Evolutionary conservation across 2,888 invertebrate species (phyloP).

Genomic region (Morinoia aosen): DNA sequence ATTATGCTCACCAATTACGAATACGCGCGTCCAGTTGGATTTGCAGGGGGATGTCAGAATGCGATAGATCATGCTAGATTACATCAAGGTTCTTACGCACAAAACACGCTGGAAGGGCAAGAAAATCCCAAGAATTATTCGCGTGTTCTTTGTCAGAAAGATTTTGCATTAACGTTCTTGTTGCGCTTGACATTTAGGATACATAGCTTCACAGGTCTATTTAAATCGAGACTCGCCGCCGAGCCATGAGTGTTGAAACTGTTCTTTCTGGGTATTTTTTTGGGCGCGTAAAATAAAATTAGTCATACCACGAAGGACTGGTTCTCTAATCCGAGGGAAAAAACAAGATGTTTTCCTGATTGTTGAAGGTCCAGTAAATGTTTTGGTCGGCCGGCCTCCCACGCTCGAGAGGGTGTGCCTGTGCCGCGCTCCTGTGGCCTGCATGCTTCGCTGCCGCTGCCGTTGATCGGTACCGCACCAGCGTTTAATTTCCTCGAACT

Average conservation of each 20-base stretch:
- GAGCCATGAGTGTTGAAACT: not conserved
- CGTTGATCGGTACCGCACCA: not conserved
- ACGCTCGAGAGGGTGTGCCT: slow-evolving; percentile 23
- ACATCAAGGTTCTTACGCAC: not conserved
- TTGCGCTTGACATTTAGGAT: slow-evolving; percentile 21
- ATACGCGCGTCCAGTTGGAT: not conserved
- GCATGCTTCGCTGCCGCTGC: not conserved
- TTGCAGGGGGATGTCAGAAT: not conserved
- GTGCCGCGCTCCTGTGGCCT: not conserved
- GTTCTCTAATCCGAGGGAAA: slow-evolving; percentile 15
- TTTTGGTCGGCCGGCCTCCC: slow-evolving; percentile 34
- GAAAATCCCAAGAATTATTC: not conserved
- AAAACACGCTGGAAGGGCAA: not conserved
- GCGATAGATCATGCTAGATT: not conserved
- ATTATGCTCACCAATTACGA: not conserved
- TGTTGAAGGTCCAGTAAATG: slow-evolving; percentile 50
- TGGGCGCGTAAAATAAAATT: not conserved
- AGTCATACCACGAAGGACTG: slow-evolving; percentile 29
- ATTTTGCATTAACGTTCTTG: not conserved
- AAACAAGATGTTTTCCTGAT: slow-evolving; percentile 43
- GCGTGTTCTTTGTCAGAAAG: not conserved
- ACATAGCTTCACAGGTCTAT: not conserved
- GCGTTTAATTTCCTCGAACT: not conserved
- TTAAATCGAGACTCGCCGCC: not conserved
- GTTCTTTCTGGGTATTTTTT: not conserved